Percentiles rank a stretch among this genome's conserved stretches.
These are phyloP conservation scores for Drosophila flavopinicola DNA, from an alignment of 2,888 invertebrate species.

Conservation along the genomic window DNA sequence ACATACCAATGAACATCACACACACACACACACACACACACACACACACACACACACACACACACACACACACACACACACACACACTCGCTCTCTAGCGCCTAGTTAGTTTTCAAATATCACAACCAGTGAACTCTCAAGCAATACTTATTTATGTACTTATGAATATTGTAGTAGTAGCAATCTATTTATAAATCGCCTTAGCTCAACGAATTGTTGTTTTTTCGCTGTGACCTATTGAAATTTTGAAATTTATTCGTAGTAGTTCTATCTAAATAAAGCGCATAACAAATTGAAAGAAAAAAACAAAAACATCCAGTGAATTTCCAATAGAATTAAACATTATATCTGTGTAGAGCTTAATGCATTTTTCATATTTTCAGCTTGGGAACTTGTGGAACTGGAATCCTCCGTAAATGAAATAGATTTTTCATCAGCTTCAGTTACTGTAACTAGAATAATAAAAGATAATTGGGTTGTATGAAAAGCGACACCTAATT, in stretches of 20 bases:
- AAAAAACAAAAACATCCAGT: no score
- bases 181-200: slow-evolving; percentile 34
- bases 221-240: slow-evolving; percentile 61
- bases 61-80: not conserved
- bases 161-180: slow-evolving; percentile 12
- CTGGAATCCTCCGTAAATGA: no score
- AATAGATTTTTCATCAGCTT: no score
- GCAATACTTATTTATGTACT: slow-evolving; percentile 53
- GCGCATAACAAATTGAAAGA: slow-evolving; percentile 31
- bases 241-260: slow-evolving; percentile 38
- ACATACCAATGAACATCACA: slow-evolving; percentile 21
- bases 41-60: slow-evolving; percentile 17
- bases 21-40: slow-evolving; percentile 7
- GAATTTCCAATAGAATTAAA: no score
- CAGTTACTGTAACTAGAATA: no score
- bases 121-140: slow-evolving; percentile 23
- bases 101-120: slow-evolving; percentile 26
- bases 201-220: slow-evolving; percentile 53
- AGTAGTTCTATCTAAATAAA: slow-evolving; percentile 48
- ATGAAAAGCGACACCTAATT: no score
- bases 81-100: slow-evolving; percentile 19
- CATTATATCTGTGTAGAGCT: no score
- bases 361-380: no score
- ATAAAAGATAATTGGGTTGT: no score
- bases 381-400: no score